These are phyloP conservation scores for Cyprinodon brontotheroides DNA, from an alignment of 2,113 vertebrate species.

Conservation along the genomic window DNA sequence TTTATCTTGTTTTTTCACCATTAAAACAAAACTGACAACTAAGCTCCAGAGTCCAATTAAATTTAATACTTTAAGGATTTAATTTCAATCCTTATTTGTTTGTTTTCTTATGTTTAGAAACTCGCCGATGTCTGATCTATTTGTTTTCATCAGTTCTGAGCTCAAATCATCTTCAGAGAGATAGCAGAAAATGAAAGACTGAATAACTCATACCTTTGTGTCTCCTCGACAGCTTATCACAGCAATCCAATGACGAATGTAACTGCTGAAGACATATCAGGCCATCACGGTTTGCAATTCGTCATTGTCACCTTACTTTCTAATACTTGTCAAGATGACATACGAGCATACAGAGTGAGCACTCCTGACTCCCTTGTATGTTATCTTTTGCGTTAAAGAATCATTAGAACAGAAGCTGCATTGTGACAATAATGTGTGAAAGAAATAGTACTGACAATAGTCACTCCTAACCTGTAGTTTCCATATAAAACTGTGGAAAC, in stretches of 20 bases:
- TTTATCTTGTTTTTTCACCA: no score
- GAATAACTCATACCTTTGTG: not conserved
- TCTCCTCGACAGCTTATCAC: not conserved
- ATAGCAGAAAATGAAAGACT: not conserved
- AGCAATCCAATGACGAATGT: not conserved
- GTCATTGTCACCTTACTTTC: not conserved
- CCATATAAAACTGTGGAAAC: not conserved
- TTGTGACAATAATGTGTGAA: not conserved
- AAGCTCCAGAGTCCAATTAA: no score
- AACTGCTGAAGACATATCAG: not conserved
- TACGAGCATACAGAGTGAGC: not conserved
- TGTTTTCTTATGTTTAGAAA: not conserved
- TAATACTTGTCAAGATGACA: not conserved
- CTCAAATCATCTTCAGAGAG: not conserved
- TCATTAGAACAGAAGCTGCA: not conserved
- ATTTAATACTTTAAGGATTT: not conserved
- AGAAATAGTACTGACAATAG: not conserved
- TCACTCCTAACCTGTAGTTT: not conserved
- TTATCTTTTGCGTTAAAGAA: not conserved
- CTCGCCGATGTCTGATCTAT: not conserved
- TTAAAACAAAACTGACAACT: no score
- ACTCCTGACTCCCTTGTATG: not conserved
- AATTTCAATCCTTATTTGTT: not conserved
- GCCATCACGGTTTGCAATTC: not conserved
- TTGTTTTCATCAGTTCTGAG: not conserved